Percentiles rank a stretch among this genome's conserved stretches.
Evolutionary conservation across 2,113 vertebrate species (phyloP).

Genomic region (Nanorana parkeri): DNA sequence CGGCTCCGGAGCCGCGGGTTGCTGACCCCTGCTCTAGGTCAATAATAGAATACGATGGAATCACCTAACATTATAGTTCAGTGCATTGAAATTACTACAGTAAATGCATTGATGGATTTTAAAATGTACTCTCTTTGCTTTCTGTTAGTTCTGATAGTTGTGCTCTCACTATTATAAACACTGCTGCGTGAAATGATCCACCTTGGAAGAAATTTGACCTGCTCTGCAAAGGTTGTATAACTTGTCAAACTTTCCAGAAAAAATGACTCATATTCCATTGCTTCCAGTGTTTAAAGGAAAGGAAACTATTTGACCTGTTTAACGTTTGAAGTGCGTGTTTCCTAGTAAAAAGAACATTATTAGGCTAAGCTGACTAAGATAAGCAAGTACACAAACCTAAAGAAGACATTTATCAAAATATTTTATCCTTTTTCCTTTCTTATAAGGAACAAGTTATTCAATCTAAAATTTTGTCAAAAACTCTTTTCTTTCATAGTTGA

Average conservation of each 20-base stretch:
- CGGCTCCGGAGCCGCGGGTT: too few species aligned
- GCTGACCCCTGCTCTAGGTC: too few species aligned
- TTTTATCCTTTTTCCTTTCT: too few species aligned
- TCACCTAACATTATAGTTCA: too few species aligned
- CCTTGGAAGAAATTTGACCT: conserved; percentile 52
- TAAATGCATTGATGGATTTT: neutral
- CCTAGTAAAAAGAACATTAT: conserved; percentile 3
- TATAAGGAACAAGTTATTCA: too few species aligned
- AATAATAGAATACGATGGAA: too few species aligned
- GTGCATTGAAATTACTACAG: neutral
- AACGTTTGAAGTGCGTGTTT: neutral
- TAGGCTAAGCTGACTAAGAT: conserved; percentile 1
- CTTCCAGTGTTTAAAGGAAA: conserved; percentile 28
- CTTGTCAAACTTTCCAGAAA: conserved; percentile 34
- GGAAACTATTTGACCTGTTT: conserved; percentile 41
- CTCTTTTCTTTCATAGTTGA: too few species aligned
- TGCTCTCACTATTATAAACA: conserved; percentile 15
- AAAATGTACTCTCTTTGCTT: neutral
- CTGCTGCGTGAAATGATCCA: conserved; percentile 22
- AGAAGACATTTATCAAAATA: too few species aligned
- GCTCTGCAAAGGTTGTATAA: conserved; percentile 26
- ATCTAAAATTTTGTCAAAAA: too few species aligned
- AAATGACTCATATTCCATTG: conserved; percentile 42
- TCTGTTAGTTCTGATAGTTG: neutral
- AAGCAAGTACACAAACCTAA: neutral